Percentiles rank a stretch among this genome's conserved stretches.
Evolutionary conservation across 2,888 invertebrate genomes (phyloP).

Genomic region (Erebia epiphron): DNA sequence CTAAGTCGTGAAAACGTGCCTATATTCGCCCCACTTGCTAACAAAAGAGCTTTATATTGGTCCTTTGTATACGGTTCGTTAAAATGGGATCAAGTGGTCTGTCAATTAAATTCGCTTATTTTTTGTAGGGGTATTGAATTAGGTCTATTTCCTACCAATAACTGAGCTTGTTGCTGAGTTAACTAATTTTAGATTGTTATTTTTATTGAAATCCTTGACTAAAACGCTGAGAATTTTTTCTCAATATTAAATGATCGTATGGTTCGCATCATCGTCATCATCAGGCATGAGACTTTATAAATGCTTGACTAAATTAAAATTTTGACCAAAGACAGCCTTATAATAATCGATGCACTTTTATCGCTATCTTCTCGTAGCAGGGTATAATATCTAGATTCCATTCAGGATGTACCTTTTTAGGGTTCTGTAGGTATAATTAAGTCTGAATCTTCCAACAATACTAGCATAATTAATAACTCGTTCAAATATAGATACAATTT

Average conservation of each 20-base stretch:
- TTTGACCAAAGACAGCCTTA: background rate
- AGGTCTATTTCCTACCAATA: constrained; percentile 21
- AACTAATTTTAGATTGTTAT: background rate
- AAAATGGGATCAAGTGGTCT: constrained; percentile 44
- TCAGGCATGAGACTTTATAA: no score
- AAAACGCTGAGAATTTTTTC: background rate
- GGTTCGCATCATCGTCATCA: background rate
- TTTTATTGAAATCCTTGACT: background rate
- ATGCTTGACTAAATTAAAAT: no score
- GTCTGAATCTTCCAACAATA: background rate
- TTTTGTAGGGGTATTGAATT: constrained; percentile 29
- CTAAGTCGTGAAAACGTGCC: constrained; percentile 11
- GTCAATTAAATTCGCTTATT: constrained; percentile 35
- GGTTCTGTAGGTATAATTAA: background rate
- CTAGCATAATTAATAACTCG: background rate
- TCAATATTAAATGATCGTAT: background rate
- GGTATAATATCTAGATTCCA: background rate
- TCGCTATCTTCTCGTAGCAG: background rate
- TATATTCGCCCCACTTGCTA: constrained; percentile 23
- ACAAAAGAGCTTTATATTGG: constrained; percentile 50
- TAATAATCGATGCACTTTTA: background rate
- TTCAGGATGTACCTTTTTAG: background rate
- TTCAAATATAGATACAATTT: background rate
- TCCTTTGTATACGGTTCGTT: constrained; percentile 51
- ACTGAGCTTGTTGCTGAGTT: constrained; percentile 11